These are phyloP conservation scores for Diplazon laetatorius DNA, from an alignment of 2,888 invertebrate genomes.

Conservation along the genomic window DNA sequence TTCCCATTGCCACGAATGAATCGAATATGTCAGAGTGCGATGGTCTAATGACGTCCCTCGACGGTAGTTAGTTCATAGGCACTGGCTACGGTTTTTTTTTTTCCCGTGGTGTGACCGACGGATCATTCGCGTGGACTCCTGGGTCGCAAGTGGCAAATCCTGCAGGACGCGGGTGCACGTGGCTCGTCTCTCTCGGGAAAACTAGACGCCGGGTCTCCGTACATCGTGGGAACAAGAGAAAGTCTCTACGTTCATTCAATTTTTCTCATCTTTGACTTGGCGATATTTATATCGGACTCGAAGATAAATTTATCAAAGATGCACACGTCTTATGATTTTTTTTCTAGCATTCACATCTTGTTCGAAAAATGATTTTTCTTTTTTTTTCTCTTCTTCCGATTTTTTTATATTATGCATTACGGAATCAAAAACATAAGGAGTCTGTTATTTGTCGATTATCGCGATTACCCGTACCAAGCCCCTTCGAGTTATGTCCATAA, in stretches of 20 bases:
- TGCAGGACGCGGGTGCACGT: conserved; percentile 53
- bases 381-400: too few relatives aligned
- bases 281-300: too few relatives aligned
- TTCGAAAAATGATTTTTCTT: too few relatives aligned
- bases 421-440: not conserved
- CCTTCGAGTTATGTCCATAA: conserved; percentile 48
- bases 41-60: conserved; percentile 44
- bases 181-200: conserved; percentile 49
- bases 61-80: conserved; percentile 16
- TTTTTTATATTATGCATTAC: too few relatives aligned
- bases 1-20: too few relatives aligned
- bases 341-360: too few relatives aligned
- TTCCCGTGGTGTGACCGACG: not conserved
- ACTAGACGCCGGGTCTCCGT: conserved; percentile 1
- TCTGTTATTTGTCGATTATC: conserved; percentile 14
- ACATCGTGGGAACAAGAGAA: conserved; percentile 50
- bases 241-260: conserved; percentile 11
- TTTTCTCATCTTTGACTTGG: too few relatives aligned
- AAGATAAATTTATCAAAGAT: too few relatives aligned
- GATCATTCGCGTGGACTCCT: not conserved
- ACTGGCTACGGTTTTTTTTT: conserved; percentile 4
- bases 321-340: too few relatives aligned
- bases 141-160: conserved; percentile 53
- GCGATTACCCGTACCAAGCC: not conserved
- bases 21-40: conserved; percentile 46